Percentiles rank a stretch among this genome's conserved stretches.
Evolutionary conservation across 2,113 vertebrate genomes (phyloP).

Genomic region (Corvus hawaiiensis): DNA sequence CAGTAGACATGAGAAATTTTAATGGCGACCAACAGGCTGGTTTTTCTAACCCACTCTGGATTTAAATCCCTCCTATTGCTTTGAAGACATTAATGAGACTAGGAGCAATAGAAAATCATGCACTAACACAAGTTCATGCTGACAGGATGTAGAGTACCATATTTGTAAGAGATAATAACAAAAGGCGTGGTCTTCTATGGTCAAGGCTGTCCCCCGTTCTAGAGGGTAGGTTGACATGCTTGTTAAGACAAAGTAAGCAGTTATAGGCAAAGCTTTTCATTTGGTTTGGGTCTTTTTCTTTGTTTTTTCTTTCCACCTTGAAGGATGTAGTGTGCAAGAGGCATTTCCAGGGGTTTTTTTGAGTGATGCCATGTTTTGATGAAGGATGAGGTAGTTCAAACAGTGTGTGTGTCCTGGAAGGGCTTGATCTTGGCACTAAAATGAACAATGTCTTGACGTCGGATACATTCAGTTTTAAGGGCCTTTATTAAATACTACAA

Average conservation of each 20-base stretch:
- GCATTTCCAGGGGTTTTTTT: background rate
- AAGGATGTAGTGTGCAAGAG: background rate
- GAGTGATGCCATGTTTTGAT: accelerated
- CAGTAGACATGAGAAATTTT: background rate
- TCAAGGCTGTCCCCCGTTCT: background rate
- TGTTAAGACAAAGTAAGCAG: background rate
- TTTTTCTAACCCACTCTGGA: background rate
- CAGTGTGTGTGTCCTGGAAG: background rate
- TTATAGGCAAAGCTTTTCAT: background rate
- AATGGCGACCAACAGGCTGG: background rate
- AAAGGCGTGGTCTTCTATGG: background rate
- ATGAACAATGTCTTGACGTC: background rate
- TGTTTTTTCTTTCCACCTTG: background rate
- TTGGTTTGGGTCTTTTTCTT: accelerated
- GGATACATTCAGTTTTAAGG: background rate
- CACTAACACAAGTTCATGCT: background rate
- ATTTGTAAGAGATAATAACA: background rate
- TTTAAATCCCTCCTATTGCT: background rate
- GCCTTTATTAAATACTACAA: background rate
- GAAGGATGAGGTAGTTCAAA: background rate
- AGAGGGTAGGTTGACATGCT: background rate
- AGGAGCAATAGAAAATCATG: background rate
- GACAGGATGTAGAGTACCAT: background rate
- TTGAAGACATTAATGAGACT: background rate
- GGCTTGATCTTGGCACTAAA: background rate